These are phyloP conservation scores for Panagrolaimus sp. DNA, from an alignment of 1,140 invertebrate species.

Conservation along the genomic window DNA sequence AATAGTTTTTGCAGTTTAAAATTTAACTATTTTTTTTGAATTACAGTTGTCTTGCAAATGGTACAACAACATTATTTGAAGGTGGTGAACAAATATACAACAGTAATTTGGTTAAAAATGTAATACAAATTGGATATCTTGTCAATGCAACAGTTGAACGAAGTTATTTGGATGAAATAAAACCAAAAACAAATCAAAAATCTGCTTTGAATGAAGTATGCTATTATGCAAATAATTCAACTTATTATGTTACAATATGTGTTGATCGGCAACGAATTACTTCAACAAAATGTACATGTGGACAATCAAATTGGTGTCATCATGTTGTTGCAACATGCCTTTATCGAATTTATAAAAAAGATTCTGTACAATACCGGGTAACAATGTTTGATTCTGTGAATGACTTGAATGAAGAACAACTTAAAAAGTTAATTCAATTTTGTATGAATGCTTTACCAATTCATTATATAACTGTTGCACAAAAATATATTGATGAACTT, in stretches of 20 bases:
- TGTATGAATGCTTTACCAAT: constrained; percentile 96
- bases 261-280: constrained; percentile 70
- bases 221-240: constrained; percentile 16
- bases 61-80: constrained; percentile 88
- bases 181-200: constrained; percentile 1
- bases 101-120: constrained; percentile 79
- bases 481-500: constrained; percentile 87
- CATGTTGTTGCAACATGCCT: constrained; percentile 97
- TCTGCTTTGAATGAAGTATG: constrained; percentile 7
- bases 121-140: constrained; percentile 73
- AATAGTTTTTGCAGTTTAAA: too few species aligned
- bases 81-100: constrained; percentile 85
- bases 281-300: constrained; percentile 94
- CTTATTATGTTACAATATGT: constrained; percentile 46
- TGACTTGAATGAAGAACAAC: constrained; percentile 78
- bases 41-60: constrained; percentile 87
- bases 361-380: constrained; percentile 80
- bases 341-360: constrained; percentile 89
- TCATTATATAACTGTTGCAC: constrained; percentile 90
- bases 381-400: constrained; percentile 95
- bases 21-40: too few species aligned
- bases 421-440: constrained; percentile 98
- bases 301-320: constrained; percentile 90
- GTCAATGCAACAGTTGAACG: constrained; percentile 34
- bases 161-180: constrained; percentile 31